Base-by-base conservation (phyloP, 2,888 invertebrate genomes). In the Acleris holmiana region DNA sequence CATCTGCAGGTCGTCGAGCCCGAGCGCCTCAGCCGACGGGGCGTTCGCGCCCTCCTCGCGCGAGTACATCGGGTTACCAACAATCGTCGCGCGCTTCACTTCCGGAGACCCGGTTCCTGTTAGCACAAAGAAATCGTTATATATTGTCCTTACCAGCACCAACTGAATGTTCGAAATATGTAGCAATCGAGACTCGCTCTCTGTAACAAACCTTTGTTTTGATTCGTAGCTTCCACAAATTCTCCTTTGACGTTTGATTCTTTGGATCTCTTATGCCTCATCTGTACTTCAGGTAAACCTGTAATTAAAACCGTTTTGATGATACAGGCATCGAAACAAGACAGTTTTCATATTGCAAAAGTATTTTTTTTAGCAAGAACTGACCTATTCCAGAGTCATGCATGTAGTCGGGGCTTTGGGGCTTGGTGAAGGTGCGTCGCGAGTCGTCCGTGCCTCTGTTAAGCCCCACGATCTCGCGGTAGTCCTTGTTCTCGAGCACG, bases 1-100 rank as follows among this genome's bases (percentile, higher is more conserved):
- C 98, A 99, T 97, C 83, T 97, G 97, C 71, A 97, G 94, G 86
- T 97, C 97, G 87, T 97, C 97, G 74, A 97, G 92, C 56, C 94
- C 95, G 67, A 96, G 94, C 72, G 95, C 88, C 75, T 95, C 95
- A 48, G 93, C 94, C 68, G 90, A 93, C 71, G 86, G 71, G 69
- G 70, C 50, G 67, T 83, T 70, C 84, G 83, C 59, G 88, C 89
- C 69, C 78, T 1, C 76, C 74, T 67, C 93, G 93, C 82, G 93
- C 79, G 96, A 96, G 89, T 95, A 97, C 97, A 97, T 97, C 62
- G 97, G 97, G 91, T 97, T 97, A 69, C 97, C 97, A 62, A 97
- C 96, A 76, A 97, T 96, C 61, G 97, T 97, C 57, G 97, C 96
- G 76, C 96, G 94, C 86, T 97, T 97, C 73, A 97, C 95, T 84